Percentiles rank a stretch among this genome's conserved stretches.
phyloP scores from a whole-genome alignment of 2,113 vertebrate genomes.

The Miniopterus natalensis region DNA sequence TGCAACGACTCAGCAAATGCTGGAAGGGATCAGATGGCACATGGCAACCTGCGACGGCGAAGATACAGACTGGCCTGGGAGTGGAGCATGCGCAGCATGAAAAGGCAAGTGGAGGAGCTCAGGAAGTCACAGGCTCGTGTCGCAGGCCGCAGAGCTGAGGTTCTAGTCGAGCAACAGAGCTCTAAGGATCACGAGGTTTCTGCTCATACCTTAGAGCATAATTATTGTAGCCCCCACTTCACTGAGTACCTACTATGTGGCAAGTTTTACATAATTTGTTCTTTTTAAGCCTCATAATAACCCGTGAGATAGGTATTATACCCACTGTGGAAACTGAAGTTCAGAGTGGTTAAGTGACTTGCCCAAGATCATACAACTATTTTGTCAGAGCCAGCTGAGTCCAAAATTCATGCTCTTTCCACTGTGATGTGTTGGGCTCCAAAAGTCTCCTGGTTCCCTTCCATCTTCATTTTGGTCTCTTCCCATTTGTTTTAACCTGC shows the following conservation, averaged over 20 bases:
- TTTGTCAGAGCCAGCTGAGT: neutral
- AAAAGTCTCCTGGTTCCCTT: neutral
- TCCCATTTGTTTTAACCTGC: neutral
- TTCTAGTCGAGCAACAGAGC: neutral
- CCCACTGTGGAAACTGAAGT: neutral
- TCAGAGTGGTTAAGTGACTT: neutral
- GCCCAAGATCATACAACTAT: neutral
- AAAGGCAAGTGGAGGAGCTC: neutral
- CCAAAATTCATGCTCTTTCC: neutral
- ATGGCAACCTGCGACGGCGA: neutral
- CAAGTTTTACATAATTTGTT: neutral
- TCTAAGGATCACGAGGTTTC: neutral
- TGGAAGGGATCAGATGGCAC: neutral
- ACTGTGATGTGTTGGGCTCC: neutral
- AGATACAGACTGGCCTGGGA: neutral
- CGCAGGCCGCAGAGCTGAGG: neutral
- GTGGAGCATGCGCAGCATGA: neutral
- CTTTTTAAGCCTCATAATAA: neutral
- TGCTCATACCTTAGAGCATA: neutral
- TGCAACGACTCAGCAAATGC: neutral
- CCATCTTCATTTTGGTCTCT: neutral
- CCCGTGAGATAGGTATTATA: neutral
- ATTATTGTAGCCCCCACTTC: neutral
- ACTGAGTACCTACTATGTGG: neutral
- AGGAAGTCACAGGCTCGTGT: neutral